A percentile compares a stretch with the other conserved stretches of the same genome.
These are phyloP conservation scores for Ochropleura leucogaster DNA, from an alignment of 2,888 invertebrate species.

Conservation along the genomic window DNA sequence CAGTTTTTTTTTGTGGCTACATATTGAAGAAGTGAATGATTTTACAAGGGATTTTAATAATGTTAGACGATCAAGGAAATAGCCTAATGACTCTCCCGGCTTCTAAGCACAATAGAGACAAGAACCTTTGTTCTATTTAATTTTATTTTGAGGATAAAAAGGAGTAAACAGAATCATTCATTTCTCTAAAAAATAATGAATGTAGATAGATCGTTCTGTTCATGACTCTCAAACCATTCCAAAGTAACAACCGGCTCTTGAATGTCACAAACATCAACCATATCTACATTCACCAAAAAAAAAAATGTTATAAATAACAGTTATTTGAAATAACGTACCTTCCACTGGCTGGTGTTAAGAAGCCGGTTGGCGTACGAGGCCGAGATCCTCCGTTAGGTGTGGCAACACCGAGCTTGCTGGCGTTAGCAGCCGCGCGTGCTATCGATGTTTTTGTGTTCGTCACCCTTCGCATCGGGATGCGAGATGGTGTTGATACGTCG, in stretches of 20 bases:
- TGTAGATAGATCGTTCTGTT: conserved; percentile 38
- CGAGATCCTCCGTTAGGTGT: conserved; percentile 92
- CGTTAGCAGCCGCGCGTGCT: conserved; percentile 91
- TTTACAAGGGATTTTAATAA: not conserved
- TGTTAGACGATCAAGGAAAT: not conserved
- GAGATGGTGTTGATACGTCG: conserved; percentile 94
- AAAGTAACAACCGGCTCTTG: conserved; percentile 1
- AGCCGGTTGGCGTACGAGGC: conserved; percentile 94
- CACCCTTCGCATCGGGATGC: conserved; percentile 94
- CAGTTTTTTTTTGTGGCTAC: conserved; percentile 40
- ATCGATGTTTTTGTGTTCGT: conserved; percentile 90
- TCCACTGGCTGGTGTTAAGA: conserved; percentile 94
- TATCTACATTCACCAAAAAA: conserved; percentile 40
- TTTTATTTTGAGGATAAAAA: not conserved
- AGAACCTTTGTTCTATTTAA: conserved; percentile 5
- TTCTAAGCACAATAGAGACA: not conserved
- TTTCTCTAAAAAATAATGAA: conserved; percentile 34
- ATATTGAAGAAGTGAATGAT: conserved; percentile 40
- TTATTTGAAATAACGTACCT: conserved; percentile 89
- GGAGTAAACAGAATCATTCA: conserved; percentile 25
- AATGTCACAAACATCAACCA: conserved; percentile 6
- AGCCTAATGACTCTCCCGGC: not conserved
- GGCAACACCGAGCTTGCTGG: conserved; percentile 90
- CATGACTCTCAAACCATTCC: conserved; percentile 15
- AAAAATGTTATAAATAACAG: not conserved